phyloP scores from a whole-genome alignment of 37 sponge, comb jelly and placozoan species.

The Bolinopsis microptera region DNA sequence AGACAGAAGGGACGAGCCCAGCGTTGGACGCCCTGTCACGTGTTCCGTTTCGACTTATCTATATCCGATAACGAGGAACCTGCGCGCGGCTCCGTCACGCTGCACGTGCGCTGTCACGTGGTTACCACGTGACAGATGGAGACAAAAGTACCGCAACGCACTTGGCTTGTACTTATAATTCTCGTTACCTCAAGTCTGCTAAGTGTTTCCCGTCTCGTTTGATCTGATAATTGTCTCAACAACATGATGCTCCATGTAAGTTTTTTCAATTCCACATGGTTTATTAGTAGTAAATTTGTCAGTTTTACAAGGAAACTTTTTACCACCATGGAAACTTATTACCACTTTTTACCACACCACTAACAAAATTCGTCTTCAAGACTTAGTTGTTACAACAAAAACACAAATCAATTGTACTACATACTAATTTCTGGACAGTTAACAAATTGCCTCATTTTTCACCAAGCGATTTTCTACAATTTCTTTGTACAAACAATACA shows the following conservation, averaged over 20 bases:
- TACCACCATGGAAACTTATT: too few species aligned
- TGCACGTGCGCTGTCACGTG: not conserved
- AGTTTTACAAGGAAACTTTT: too few species aligned
- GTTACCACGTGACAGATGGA: not conserved
- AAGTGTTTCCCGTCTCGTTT: not conserved
- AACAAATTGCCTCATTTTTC: not conserved
- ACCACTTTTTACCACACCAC: too few species aligned
- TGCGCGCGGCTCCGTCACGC: not conserved
- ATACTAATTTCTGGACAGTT: too few species aligned
- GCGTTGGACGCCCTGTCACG: not conserved
- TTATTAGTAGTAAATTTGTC: too few species aligned
- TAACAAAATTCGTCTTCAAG: too few species aligned
- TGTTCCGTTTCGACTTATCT: not conserved
- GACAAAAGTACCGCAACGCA: not conserved
- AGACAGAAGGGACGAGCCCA: slow-evolving; percentile 12
- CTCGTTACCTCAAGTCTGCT: not conserved
- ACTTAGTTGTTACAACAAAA: too few species aligned
- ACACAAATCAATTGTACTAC: too few species aligned
- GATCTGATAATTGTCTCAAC: not conserved
- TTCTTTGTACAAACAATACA: not conserved
- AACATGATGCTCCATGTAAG: slow-evolving; percentile 26
- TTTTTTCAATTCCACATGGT: not conserved
- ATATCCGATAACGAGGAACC: not conserved
- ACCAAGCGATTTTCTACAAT: not conserved
- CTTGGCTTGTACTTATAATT: not conserved